A percentile compares a stretch with the other conserved stretches of the same genome.
Conservation (phyloP, 2,888 invertebrate species). For the Drosophila anomalipes region DNA sequence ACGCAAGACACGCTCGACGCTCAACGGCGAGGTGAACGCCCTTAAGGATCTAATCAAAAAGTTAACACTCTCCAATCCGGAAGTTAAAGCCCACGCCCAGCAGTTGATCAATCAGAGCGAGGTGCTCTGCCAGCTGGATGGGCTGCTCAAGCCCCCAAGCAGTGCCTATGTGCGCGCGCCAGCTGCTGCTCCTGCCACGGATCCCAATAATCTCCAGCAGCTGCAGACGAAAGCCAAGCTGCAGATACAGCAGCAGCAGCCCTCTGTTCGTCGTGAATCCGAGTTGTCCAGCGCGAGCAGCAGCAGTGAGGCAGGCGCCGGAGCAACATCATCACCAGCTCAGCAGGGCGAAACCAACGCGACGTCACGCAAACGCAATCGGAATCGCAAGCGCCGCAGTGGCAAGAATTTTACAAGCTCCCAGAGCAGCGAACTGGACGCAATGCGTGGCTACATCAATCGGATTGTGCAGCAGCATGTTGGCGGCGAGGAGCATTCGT, state of each 20-base stretch:
- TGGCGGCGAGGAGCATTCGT: conserved; percentile 46
- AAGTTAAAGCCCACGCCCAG: conserved; percentile 47
- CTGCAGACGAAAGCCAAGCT: conserved; percentile 6
- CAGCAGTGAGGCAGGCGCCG: conserved; percentile 28
- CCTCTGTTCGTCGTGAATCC: conserved; percentile 44
- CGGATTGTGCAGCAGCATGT: conserved; percentile 68
- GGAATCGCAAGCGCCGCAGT: conserved; percentile 42
- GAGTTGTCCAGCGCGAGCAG: conserved; percentile 63
- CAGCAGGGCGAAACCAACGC: neutral
- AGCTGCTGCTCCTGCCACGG: conserved; percentile 3
- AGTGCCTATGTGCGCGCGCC: neutral
- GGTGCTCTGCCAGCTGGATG: conserved; percentile 59
- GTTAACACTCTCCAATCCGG: conserved; percentile 36
- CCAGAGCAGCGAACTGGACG: conserved; percentile 55
- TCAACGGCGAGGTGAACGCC: conserved; percentile 60
- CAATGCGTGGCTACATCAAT: conserved; percentile 78
- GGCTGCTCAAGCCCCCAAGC: conserved; percentile 15
- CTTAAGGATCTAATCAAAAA: conserved; percentile 56
- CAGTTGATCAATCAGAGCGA: conserved; percentile 57
- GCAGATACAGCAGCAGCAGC: neutral
- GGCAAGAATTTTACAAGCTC: conserved; percentile 31
- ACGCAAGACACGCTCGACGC: conserved; percentile 36
- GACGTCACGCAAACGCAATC: conserved; percentile 26
- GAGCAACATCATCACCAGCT: neutral
- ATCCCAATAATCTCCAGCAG: conserved; percentile 11